A percentile compares a stretch with the other conserved stretches of the same genome.
Evolutionary conservation across 1,140 invertebrate genomes (phyloP).

Genomic region (Himalopsyche phryganea): DNA sequence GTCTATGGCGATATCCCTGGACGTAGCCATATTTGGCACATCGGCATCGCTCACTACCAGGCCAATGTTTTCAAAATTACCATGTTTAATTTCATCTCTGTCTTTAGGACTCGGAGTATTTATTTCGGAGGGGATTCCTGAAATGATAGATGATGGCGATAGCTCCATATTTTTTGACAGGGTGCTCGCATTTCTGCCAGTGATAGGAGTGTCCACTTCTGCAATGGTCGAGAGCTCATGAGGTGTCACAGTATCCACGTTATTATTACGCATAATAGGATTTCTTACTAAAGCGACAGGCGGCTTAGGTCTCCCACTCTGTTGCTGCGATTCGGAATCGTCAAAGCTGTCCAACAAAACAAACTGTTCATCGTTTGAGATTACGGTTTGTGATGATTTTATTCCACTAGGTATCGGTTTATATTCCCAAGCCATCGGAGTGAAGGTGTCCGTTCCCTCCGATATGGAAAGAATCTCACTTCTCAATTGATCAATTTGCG

Average conservation of each 20-base stretch:
- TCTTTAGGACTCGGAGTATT: constrained; percentile 23
- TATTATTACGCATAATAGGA: constrained; percentile 35
- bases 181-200: constrained; percentile 34
- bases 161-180: constrained; percentile 11
- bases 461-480: not conserved
- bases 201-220: constrained; percentile 60
- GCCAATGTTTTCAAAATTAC: constrained; percentile 2
- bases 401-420: constrained; percentile 1
- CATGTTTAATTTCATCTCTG: constrained; percentile 3
- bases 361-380: not conserved
- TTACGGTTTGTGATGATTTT: not conserved
- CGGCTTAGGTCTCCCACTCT: constrained; percentile 10
- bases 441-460: not conserved
- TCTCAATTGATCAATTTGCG: not conserved
- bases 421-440: not conserved
- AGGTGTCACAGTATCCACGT: constrained; percentile 44
- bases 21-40: not conserved
- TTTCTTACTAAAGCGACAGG: constrained; percentile 14
- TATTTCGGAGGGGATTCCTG: not conserved
- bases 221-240: constrained; percentile 66
- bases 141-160: constrained; percentile 37
- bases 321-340: not conserved
- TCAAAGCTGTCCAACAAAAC: constrained; percentile 14
- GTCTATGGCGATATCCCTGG: too few relatives aligned
- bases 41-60: not conserved